Conservation (phyloP, 1,140 invertebrate genomes). For the Megathymus violae region DNA sequence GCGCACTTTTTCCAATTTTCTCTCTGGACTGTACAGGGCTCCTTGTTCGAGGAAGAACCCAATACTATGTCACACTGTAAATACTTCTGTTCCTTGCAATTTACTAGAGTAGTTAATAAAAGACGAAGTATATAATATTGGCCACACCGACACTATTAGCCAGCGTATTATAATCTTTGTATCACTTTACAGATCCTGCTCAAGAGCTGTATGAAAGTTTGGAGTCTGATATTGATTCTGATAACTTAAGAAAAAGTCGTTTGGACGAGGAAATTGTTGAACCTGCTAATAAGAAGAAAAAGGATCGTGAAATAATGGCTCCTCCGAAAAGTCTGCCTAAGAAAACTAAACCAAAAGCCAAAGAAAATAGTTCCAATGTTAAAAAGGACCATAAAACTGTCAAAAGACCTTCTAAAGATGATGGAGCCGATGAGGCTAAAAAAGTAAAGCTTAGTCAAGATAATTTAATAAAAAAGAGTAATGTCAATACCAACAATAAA, state of each 20-base stretch:
- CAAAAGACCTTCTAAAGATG: constrained; percentile 33
- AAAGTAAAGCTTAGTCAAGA: constrained; percentile 12
- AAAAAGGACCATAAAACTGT: constrained; percentile 11
- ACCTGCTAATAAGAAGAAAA: constrained; percentile 35
- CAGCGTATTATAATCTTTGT: background rate
- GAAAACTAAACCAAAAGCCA: constrained; percentile 51
- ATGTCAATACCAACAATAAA: constrained; percentile 11
- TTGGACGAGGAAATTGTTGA: constrained; percentile 44
- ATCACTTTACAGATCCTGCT: constrained; percentile 17
- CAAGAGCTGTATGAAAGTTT: constrained; percentile 42
- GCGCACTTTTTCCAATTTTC: too few species aligned
- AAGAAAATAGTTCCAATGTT: constrained; percentile 41
- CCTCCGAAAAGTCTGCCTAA: constrained; percentile 66
- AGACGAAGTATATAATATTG: too few species aligned
- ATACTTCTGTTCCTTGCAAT: too few species aligned
- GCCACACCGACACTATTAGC: too few species aligned
- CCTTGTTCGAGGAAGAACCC: too few species aligned
- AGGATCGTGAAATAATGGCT: constrained; percentile 61
- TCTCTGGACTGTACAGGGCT: too few species aligned
- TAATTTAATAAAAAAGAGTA: constrained; percentile 13
- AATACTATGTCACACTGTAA: too few species aligned
- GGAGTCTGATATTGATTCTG: constrained; percentile 44
- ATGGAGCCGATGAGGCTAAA: constrained; percentile 11
- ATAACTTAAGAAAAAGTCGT: constrained; percentile 37
- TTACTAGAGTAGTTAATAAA: too few species aligned